Evolutionary conservation across 2,113 vertebrate species (phyloP).

Genomic region (Pseudorhombus dupliciocellatus): DNA sequence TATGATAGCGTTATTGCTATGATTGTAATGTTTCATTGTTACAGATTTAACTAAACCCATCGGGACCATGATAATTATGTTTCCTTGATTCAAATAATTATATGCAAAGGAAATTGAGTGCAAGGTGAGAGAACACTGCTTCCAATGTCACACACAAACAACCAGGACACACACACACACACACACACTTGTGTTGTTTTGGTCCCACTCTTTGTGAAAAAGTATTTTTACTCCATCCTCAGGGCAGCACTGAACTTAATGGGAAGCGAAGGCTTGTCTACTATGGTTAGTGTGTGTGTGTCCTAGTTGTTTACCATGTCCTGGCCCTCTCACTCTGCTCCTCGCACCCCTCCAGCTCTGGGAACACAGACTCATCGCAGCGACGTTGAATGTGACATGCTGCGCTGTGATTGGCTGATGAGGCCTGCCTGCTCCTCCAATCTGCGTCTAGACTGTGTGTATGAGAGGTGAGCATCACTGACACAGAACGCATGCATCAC

Average conservation of each 20-base stretch:
- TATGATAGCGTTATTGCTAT: background rate
- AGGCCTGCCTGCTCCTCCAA: conserved; percentile 23
- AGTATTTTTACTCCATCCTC: conserved; percentile 73
- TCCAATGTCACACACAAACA: background rate
- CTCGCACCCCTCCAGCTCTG: conserved; percentile 62
- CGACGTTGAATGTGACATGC: conserved; percentile 16
- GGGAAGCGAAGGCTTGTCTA: conserved; percentile 77
- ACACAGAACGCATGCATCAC: conserved; percentile 17
- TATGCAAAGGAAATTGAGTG: conserved; percentile 28
- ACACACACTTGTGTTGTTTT: conserved; percentile 42
- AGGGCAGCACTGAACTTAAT: conserved; percentile 75
- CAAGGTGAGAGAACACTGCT: conserved; percentile 9
- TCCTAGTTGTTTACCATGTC: conserved; percentile 66
- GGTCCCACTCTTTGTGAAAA: conserved; percentile 38
- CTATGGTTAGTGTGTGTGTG: conserved; percentile 65
- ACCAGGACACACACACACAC: conserved; percentile 17
- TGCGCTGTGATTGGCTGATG: conserved; percentile 49
- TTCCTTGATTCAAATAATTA: conserved; percentile 12
- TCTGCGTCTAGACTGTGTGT: conserved; percentile 30
- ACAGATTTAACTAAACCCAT: background rate
- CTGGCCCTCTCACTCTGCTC: conserved; percentile 43
- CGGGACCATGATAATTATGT: conserved; percentile 1
- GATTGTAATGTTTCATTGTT: background rate
- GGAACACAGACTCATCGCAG: conserved; percentile 29
- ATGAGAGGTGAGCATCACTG: conserved; percentile 14